Evolutionary conservation across 1,140 invertebrate species (phyloP), one percentile per base, ranked within the genome.

Genomic region (Dinothrombium tinctorium): DNA sequence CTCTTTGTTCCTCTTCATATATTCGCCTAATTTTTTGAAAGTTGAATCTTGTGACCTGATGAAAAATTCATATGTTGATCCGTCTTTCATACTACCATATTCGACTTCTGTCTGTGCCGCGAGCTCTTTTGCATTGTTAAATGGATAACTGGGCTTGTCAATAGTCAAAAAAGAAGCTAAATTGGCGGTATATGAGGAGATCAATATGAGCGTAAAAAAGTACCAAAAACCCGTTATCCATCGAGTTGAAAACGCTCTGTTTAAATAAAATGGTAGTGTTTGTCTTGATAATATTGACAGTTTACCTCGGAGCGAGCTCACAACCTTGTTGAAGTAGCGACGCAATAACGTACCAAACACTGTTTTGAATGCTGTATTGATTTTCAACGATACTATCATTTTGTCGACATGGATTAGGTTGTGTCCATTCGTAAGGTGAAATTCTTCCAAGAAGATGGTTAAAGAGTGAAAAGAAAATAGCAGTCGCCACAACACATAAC

Each of bases 371-470:
- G 39, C 74, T 84, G 60, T 94, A 94, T 61, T 90, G 83, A 57
- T 92, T 94, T 54, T 90, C 83, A 32, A 89, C 71, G 5, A 65
- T 56, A 40, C 64, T 60, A 25, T 53, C 46, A 17, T 54, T 47
- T 14, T 51, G 48, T 11, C 49, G 2, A 57, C 80, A 90, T 0
- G 81, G 81, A 57, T 83, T 79, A 4, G 76, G 78, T 58, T 78
- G 84, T 56, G 73, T 79, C 87, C 87, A 95, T 59, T 95, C 87
- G 58, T 92, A 92, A n/a, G 87, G 87, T n/a, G 80, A 87, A 59
- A 95, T 89, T 42, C 82, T 66, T 0, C 86, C 86, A 71, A 94
- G 80, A 14, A 94, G 78, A 60, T 90, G 94, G 36, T 94, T 62
- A 4, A 84, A 84, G 57, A 90, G 81, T 37, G 80, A 86, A 37